These are phyloP conservation scores for Drosophila lacicola DNA, from an alignment of 2,888 invertebrate genomes.

Conservation along the genomic window DNA sequence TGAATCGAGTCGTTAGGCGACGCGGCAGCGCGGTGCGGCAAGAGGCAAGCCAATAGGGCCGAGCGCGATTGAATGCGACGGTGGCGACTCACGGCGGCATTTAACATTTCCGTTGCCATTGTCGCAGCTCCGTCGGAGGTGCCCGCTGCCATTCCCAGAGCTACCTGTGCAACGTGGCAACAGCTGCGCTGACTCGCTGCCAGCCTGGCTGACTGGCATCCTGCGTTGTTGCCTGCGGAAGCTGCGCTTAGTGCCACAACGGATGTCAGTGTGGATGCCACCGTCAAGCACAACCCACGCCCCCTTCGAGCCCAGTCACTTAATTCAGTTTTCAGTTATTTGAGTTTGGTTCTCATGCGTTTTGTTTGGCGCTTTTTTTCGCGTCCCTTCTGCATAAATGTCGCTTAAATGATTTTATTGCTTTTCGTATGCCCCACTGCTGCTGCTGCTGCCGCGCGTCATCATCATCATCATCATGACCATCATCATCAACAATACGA, in stretches of 20 bases:
- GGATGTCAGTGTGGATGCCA: slow-evolving; percentile 66
- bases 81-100: slow-evolving; percentile 59
- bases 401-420: slow-evolving; percentile 81
- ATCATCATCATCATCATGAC: slow-evolving; percentile 1
- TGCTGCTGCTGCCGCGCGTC: slow-evolving; percentile 1
- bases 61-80: slow-evolving; percentile 13
- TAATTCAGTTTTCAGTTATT: slow-evolving; percentile 60
- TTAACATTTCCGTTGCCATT: slow-evolving; percentile 79
- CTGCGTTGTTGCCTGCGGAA: slow-evolving; percentile 67
- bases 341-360: slow-evolving; percentile 49
- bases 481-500: slow-evolving; percentile 47
- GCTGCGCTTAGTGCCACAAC: slow-evolving; percentile 64
- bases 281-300: slow-evolving; percentile 23
- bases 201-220: slow-evolving; percentile 39
- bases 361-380: slow-evolving; percentile 45
- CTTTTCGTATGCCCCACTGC: slow-evolving; percentile 42
- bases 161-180: slow-evolving; percentile 48
- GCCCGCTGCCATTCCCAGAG: slow-evolving; percentile 34
- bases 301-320: slow-evolving; percentile 34
- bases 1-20: slow-evolving; percentile 51
- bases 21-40: background rate
- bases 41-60: slow-evolving; percentile 22
- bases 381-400: slow-evolving; percentile 63
- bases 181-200: slow-evolving; percentile 28
- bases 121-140: slow-evolving; percentile 35